These are phyloP conservation scores for Alosa alosa DNA, from an alignment of 2,113 vertebrate genomes.

Conservation along the genomic window DNA sequence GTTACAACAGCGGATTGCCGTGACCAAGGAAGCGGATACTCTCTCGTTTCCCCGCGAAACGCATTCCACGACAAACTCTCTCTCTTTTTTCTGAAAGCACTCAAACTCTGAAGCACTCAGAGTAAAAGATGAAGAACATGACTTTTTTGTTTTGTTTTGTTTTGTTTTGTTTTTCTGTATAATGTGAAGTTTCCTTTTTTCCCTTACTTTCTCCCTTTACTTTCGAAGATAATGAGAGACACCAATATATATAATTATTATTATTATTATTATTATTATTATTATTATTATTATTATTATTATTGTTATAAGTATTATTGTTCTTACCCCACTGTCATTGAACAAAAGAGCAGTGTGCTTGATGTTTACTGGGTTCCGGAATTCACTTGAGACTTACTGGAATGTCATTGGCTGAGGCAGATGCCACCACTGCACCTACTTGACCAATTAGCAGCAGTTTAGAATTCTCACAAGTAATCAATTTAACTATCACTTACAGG, in stretches of 20 bases:
- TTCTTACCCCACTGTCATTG: slow-evolving; percentile 76
- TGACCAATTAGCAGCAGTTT: slow-evolving; percentile 36
- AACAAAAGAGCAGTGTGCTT: slow-evolving; percentile 77
- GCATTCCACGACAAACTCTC: slow-evolving; percentile 58
- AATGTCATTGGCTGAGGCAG: slow-evolving; percentile 54
- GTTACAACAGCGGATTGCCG: slow-evolving; percentile 77
- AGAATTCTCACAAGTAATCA: not conserved
- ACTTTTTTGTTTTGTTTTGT: slow-evolving; percentile 40
- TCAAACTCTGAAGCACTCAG: slow-evolving; percentile 84
- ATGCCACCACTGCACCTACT: slow-evolving; percentile 27
- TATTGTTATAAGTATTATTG: not conserved
- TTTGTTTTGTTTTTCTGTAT: slow-evolving; percentile 80
- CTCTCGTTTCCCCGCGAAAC: slow-evolving; percentile 69
- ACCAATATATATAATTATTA: slow-evolving; percentile 52
- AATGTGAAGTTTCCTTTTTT: slow-evolving; percentile 81
- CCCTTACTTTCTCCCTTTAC: slow-evolving; percentile 54
- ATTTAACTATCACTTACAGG: not conserved
- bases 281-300: slow-evolving; percentile 50
- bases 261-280: slow-evolving; percentile 49
- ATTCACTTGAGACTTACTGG: slow-evolving; percentile 58
- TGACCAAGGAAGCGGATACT: slow-evolving; percentile 54
- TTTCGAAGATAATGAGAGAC: slow-evolving; percentile 55
- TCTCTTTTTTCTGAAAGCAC: slow-evolving; percentile 88
- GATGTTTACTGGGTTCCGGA: slow-evolving; percentile 72
- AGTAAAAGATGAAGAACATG: slow-evolving; percentile 74